phyloP scores from a whole-genome alignment of 2,797 vertebrate species.

The Spondyliosoma cantharus region DNA sequence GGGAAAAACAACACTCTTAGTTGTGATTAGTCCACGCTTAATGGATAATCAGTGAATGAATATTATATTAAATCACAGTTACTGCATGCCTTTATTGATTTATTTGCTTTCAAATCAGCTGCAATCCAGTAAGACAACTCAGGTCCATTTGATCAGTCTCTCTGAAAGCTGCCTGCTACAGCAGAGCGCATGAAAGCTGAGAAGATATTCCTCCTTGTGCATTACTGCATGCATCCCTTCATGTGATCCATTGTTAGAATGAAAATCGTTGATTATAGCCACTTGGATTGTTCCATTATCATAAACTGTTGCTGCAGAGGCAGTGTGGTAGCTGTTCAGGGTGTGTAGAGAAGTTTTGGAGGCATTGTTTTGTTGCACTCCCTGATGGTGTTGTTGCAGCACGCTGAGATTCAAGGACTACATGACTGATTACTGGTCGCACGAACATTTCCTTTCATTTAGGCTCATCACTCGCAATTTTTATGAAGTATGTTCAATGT shows the following conservation, averaged over 20 bases:
- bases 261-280: too few relatives aligned
- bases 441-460: neutral
- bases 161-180: too few relatives aligned
- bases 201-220: neutral
- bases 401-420: neutral
- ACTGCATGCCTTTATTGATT: neutral
- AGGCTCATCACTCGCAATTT: neutral
- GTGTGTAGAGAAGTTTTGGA: neutral
- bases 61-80: neutral
- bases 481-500: neutral
- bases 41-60: neutral
- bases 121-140: neutral
- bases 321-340: too few relatives aligned
- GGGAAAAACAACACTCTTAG: neutral
- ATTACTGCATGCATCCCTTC: neutral
- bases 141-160: too few relatives aligned
- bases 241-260: neutral
- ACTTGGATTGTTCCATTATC: too few relatives aligned
- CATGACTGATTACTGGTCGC: neutral
- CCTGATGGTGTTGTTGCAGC: neutral
- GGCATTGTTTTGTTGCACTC: too few relatives aligned
- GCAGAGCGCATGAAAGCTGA: too few relatives aligned
- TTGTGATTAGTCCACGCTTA: neutral
- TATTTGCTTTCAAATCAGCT: neutral
- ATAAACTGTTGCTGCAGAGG: neutral